Evolutionary conservation across 2,888 invertebrate genomes (phyloP), one percentile per base, ranked within the genome.

Genomic region (Alsophila aescularia): DNA sequence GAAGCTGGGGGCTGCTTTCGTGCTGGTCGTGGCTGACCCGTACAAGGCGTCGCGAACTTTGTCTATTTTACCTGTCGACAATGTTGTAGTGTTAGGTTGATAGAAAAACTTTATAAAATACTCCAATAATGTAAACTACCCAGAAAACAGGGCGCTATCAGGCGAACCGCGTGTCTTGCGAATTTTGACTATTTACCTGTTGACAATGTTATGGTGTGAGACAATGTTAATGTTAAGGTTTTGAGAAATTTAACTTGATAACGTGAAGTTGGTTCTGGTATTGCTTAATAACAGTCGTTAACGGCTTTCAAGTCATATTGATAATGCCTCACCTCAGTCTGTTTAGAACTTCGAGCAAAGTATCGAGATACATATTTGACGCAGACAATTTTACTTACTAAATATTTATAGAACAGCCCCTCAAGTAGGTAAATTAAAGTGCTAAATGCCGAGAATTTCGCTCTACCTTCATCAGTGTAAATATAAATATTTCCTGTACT

Each of bases 31-130:
- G 0, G 81, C 82, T 0, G 74, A 80, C 0, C 88, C 87, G 52
- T 88, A 88, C 0, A 88, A 68, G 0, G 85, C 84, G 32, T 91
- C 90, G 0, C 90, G 79, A 0, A 86, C 83, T 74, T 88, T 90
- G 60, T 91, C 90, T 36, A 79, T 75, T 85, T 90, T 90, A 42
- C 88, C 90, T 90, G 70, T 7, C 7, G 24, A 24, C 24, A 24
- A 6, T 7, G 7, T 7, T 5, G 7, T 24, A 7, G 4, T 8
- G 5, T 18, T 18, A 18, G 18, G 18, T 5, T 18, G 2, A n/a
- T n/a, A n/a, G n/a, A n/a, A n/a, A n/a, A n/a, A n/a, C n/a, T n/a
- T n/a, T n/a, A n/a, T n/a, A n/a, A n/a, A n/a, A n/a, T n/a, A n/a
- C n/a, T n/a, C n/a, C n/a, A n/a, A n/a, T n/a, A n/a, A n/a, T n/a